A percentile compares a stretch with the other conserved stretches of the same genome.
These are phyloP conservation scores for Apamea crenata DNA, from an alignment of 2,888 invertebrate species.

Conservation along the genomic window DNA sequence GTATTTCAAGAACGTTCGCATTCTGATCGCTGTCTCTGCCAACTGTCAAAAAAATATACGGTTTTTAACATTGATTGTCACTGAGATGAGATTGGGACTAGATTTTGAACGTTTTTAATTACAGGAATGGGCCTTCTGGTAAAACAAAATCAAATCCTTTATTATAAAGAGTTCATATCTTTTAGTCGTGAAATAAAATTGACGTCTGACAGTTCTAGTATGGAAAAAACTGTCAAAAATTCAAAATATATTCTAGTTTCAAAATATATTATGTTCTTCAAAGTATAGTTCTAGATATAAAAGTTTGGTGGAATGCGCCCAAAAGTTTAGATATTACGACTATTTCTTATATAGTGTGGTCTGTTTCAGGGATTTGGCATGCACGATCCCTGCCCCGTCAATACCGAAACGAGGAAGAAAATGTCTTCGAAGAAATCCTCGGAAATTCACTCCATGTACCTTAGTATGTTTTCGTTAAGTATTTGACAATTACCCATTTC, in stretches of 20 bases:
- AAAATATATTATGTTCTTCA: too few relatives aligned
- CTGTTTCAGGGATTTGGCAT: constrained; percentile 27
- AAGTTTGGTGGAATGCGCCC: too few relatives aligned
- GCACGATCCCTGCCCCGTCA: neutral
- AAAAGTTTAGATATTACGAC: neutral
- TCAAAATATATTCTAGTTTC: too few relatives aligned
- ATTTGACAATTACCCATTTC: too few relatives aligned
- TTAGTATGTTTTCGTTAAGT: constrained; percentile 71
- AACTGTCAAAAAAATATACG: neutral
- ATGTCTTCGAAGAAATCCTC: constrained; percentile 66
- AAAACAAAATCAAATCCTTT: neutral
- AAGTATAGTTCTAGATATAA: too few relatives aligned
- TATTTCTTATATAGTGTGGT: neutral
- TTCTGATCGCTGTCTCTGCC: too few relatives aligned
- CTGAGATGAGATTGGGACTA: neutral
- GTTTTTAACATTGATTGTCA: neutral
- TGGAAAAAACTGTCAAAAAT: too few relatives aligned
- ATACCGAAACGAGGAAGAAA: constrained; percentile 58
- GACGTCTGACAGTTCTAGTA: too few relatives aligned
- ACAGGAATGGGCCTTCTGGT: neutral
- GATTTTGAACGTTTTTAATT: neutral
- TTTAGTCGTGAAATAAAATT: too few relatives aligned
- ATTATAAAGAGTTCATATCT: too few relatives aligned
- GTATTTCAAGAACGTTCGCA: neutral
- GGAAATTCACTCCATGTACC: constrained; percentile 81